Percentiles rank a stretch among this genome's conserved stretches.
phyloP scores from a whole-genome alignment of 2,113 vertebrate species.

The Lethenteron camtschaticum region DNA sequence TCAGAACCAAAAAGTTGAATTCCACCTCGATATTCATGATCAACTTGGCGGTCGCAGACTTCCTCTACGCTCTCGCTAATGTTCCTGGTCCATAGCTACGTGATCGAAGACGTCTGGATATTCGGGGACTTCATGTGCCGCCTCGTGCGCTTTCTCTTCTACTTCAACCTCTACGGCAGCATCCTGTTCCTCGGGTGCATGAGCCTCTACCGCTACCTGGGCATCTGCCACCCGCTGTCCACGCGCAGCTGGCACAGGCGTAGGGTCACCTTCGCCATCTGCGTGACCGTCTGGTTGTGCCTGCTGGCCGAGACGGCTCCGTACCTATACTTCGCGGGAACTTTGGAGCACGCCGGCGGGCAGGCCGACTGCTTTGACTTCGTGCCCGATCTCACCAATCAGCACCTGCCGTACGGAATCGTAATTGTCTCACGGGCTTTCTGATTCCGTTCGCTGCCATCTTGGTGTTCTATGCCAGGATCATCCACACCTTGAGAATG shows the following conservation, averaged over 20 bases:
- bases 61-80: slow-evolving; percentile 69
- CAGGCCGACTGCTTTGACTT: slow-evolving; percentile 67
- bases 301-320: slow-evolving; percentile 51
- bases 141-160: slow-evolving; percentile 77
- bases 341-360: slow-evolving; percentile 15
- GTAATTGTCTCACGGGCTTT: slow-evolving; percentile 55
- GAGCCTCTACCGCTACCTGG: slow-evolving; percentile 66
- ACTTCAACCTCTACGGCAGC: slow-evolving; percentile 76
- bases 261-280: slow-evolving; percentile 36
- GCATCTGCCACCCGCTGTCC: slow-evolving; percentile 50
- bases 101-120: slow-evolving; percentile 62
- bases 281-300: slow-evolving; percentile 30
- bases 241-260: slow-evolving; percentile 49
- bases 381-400: slow-evolving; percentile 39
- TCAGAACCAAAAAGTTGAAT: no score
- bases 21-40: slow-evolving; percentile 62
- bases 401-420: slow-evolving; percentile 59
- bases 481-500: slow-evolving; percentile 40
- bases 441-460: slow-evolving; percentile 49
- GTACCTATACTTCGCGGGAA: slow-evolving; percentile 63
- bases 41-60: slow-evolving; percentile 63
- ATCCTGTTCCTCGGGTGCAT: slow-evolving; percentile 87
- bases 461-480: slow-evolving; percentile 56
- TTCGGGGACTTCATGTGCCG: slow-evolving; percentile 60
- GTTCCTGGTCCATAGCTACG: slow-evolving; percentile 71